phyloP scores from a whole-genome alignment of 2,888 invertebrate genomes.

The Adelognathus sp. region DNA sequence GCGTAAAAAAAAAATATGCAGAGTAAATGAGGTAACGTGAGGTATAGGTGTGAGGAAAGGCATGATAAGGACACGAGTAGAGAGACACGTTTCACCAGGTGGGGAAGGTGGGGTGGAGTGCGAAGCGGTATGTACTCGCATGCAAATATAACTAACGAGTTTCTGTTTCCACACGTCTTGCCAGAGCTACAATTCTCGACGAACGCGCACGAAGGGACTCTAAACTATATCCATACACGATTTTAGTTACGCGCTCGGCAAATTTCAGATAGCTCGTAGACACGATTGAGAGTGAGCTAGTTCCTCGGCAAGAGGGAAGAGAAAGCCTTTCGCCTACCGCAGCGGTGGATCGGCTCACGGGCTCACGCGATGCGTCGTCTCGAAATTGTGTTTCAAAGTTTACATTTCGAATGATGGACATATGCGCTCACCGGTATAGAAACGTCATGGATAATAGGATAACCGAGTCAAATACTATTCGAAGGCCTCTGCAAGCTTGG shows the following conservation, averaged over 20 bases:
- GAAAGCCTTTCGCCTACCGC: not conserved
- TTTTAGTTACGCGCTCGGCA: constrained; percentile 49
- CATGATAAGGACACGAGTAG: not conserved
- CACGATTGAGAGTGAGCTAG: constrained; percentile 37
- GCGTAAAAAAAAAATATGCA: constrained; percentile 3
- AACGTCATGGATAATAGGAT: not conserved
- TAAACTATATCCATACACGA: constrained; percentile 53
- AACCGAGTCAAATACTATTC: not conserved
- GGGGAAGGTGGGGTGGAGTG: constrained; percentile 14
- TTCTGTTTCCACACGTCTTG: constrained; percentile 57
- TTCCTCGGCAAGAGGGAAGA: not conserved
- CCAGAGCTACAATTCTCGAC: constrained; percentile 48
- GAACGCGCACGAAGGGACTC: constrained; percentile 52
- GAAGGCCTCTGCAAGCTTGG: not conserved
- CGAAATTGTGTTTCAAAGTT: constrained; percentile 42
- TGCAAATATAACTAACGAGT: constrained; percentile 58
- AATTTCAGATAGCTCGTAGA: constrained; percentile 50
- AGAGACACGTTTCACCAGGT: constrained; percentile 35
- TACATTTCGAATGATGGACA: constrained; percentile 46
- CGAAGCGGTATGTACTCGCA: constrained; percentile 49
- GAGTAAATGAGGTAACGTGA: not conserved
- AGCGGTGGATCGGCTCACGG: not conserved
- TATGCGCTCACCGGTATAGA: not conserved
- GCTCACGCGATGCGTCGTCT: constrained; percentile 47
- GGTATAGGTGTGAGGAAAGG: not conserved